These are phyloP conservation scores for Acronicta aceris DNA, from an alignment of 2,888 invertebrate genomes.

Conservation along the genomic window DNA sequence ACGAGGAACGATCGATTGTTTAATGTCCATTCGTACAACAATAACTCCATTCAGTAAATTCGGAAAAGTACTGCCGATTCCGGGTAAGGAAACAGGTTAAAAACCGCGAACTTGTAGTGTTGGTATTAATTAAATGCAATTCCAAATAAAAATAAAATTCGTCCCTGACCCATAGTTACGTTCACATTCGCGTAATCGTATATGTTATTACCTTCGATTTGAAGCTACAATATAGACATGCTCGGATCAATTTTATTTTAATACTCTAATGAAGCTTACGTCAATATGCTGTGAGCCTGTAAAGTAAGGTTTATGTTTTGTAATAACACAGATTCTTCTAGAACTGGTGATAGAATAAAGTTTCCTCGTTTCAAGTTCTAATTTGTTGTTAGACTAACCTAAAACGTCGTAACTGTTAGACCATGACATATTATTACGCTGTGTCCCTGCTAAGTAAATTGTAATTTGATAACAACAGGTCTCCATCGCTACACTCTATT, in stretches of 20 bases:
- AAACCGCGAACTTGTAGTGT: slow-evolving; percentile 3
- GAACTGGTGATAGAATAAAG: slow-evolving; percentile 1
- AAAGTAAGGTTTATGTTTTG: not conserved
- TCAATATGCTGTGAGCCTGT: not conserved
- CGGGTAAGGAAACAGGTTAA: slow-evolving; percentile 4
- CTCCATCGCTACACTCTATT: slow-evolving; percentile 33
- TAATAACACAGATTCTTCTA: not conserved
- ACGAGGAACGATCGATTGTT: slow-evolving; percentile 61
- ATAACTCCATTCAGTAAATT: slow-evolving; percentile 37
- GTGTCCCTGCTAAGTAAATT: slow-evolving; percentile 31
- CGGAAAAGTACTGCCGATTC: slow-evolving; percentile 29
- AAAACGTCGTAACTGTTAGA: slow-evolving; percentile 24
- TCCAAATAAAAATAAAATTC: slow-evolving; percentile 18
- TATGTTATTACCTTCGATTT: slow-evolving; percentile 33
- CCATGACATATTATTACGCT: slow-evolving; percentile 38
- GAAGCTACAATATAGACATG: not conserved
- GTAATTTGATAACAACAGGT: slow-evolving; percentile 33
- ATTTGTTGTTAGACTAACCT: slow-evolving; percentile 20
- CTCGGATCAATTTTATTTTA: slow-evolving; percentile 1
- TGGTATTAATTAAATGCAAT: slow-evolving; percentile 19
- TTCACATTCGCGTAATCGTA: slow-evolving; percentile 45
- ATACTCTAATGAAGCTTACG: slow-evolving; percentile 3
- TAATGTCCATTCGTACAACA: slow-evolving; percentile 38
- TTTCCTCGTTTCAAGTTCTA: slow-evolving; percentile 18
- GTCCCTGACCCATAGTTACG: slow-evolving; percentile 46